Base-by-base conservation (phyloP, 2,888 invertebrate species). In the Drosophila fulvimacula region DNA sequence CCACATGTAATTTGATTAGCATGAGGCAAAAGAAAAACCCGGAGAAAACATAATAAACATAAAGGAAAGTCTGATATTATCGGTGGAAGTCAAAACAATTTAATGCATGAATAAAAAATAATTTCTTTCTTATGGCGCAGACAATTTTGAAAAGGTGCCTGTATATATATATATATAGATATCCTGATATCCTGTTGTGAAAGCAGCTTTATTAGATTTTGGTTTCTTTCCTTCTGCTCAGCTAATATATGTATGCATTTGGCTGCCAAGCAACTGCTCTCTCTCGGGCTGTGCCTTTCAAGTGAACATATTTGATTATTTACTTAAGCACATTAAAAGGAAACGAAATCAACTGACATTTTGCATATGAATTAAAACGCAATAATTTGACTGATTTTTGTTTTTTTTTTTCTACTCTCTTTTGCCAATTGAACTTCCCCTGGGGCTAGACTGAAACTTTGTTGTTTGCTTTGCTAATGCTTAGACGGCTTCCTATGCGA, bases 61-160 rank as follows among this genome's bases (percentile, higher is more conserved):
- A 83, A 81, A 83, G 87, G 83, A 88, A 72, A 83, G 36, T 67
- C 69, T 51, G 83, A 83, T 83, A 81, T 69, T 83, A 83, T 83
- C 83, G 49, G 81, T 65, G 62, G 73, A 79, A 91, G 91, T 91
- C 91, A 90, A 91, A 91, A 91, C 92, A 92, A 91, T 92, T 92
- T 92, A 91, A 91, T 92, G 92, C 91, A 82, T 90, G 91, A 91
- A 92, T 91, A 90, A 90, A 81, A 90, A 88, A 92, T 92, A 89
- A 91, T 87, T 88, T 79, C 75, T 81, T 76, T 75, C 70, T 70
- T 75, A 70, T 46, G 73, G 46, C 71, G 30, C 71, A 62, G 49
- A 24, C 46, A 58, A 61, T 69, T 69, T 69, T 27, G 34, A 32
- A 30, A 5, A 39, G 38, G 38, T 68, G 11, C 24, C 17, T 41